A percentile compares a stretch with the other conserved stretches of the same genome.
Evolutionary conservation across 1,140 invertebrate genomes (phyloP).

Genomic region (Araneus ventricosus): DNA sequence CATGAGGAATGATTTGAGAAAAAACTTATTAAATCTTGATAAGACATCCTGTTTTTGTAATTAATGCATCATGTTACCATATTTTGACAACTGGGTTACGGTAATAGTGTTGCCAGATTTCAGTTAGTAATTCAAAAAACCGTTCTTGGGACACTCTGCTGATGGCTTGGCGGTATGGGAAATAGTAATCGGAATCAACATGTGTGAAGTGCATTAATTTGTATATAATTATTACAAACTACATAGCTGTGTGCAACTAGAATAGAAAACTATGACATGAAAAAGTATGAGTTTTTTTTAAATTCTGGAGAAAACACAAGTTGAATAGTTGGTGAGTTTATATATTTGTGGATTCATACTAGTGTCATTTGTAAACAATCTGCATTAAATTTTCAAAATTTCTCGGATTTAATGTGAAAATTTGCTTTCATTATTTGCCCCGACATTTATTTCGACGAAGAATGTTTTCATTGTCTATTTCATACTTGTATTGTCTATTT

Average conservation of each 20-base stretch:
- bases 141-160: slow-evolving; percentile 47
- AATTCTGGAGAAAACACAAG: slow-evolving; percentile 3
- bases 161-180: slow-evolving; percentile 74
- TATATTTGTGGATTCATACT: neutral
- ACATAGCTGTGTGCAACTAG: neutral
- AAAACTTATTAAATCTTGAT: too few relatives aligned
- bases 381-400: neutral
- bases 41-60: neutral
- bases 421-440: neutral
- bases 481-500: too few relatives aligned
- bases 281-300: slow-evolving; percentile 60
- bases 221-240: neutral
- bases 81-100: neutral
- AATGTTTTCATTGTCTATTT: neutral
- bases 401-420: neutral
- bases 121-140: neutral
- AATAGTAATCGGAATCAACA: slow-evolving; percentile 69
- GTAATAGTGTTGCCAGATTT: neutral
- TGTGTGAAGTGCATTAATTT: slow-evolving; percentile 69
- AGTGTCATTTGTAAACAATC: slow-evolving; percentile 58
- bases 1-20: too few relatives aligned
- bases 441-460: neutral
- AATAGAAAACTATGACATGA: slow-evolving; percentile 46
- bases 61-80: neutral
- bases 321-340: slow-evolving; percentile 65